Evolutionary conservation across 1,140 invertebrate genomes (phyloP).

Genomic region (Atta texana): DNA sequence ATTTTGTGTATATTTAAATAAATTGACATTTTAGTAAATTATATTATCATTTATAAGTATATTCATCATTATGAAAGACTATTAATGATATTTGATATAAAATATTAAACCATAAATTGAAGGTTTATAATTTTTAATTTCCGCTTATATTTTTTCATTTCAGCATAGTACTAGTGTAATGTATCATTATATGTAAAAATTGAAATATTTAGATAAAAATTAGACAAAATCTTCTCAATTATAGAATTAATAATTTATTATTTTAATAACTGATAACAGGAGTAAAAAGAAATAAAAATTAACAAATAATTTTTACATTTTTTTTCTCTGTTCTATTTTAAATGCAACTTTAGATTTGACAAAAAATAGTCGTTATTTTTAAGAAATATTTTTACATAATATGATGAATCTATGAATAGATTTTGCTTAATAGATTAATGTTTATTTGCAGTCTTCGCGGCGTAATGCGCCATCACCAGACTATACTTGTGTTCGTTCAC

Average conservation of each 20-base stretch:
- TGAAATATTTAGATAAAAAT: neutral
- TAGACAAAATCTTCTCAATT: neutral
- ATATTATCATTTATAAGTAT: conserved; percentile 1
- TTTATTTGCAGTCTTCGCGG: conserved; percentile 41
- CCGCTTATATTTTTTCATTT: neutral
- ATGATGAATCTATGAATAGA: no score
- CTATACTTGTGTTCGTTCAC: conserved; percentile 87
- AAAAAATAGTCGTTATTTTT: neutral
- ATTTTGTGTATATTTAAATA: neutral
- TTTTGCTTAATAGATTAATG: neutral
- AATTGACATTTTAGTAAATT: conserved; percentile 2
- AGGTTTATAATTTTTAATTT: neutral
- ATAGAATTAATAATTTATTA: neutral
- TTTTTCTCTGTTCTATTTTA: neutral
- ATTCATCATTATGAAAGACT: neutral
- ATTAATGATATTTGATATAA: neutral
- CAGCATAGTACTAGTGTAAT: neutral
- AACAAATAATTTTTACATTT: neutral
- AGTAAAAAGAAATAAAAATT: neutral
- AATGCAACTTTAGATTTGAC: neutral
- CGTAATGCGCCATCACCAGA: conserved; percentile 86
- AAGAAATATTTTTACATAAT: neutral
- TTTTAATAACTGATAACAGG: neutral
- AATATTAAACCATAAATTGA: neutral
- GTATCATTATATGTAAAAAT: neutral